Evolutionary conservation across 2,113 vertebrate genomes (phyloP), one percentile per base, ranked within the genome.

Genomic region (Dipodomys merriami): DNA sequence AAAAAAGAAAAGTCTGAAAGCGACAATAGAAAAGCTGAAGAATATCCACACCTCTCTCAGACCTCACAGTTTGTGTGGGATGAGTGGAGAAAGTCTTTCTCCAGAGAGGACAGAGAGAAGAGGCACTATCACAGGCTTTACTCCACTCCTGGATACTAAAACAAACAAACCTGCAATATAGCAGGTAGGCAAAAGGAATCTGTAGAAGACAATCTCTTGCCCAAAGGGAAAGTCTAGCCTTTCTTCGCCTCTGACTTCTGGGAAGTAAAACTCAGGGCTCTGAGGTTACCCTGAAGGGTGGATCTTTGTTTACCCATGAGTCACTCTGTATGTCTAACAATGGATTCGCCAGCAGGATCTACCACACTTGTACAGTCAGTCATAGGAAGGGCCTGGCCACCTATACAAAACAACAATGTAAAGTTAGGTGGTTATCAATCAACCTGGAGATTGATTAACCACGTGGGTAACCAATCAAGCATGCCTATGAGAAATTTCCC

Each of bases 231-330:
- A 62, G 44, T 84, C 67, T 57, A 44, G 9, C 46, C 27, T 88
- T 84, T 83, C 12, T 57, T 57, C 18, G 53, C 74, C 20, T 33
- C 44, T 16, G 46, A 60, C 60, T 57, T 46, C 90, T 88, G 60
- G 15, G 29, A 64, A 8, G 10, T 73, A 18, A 72, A 72, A 27
- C 78, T 88, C 7, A 29, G 39, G 35, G 20, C 19, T 13, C 22
- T 88, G 22, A 57, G 53, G 15, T 57, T 57, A 18, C 12, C 49
- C 39, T 71, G 53, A 65, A 6, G 18, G 27, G n/a, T 82, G 27
- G 57, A 6, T 78, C 53, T 87, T 77, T 91, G 71, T 83, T 83
- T 86, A 33, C 89, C 79, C 76, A 46, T 69, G 25, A 67, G 60
- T 81, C 29, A 62, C 30, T 62, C 49, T 25, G 18, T 9, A 76